Evolutionary conservation across 35 echinoderm and acorn worm species (phyloP), one percentile per base, ranked within the genome.

Genomic region (Ptychodera flava): DNA sequence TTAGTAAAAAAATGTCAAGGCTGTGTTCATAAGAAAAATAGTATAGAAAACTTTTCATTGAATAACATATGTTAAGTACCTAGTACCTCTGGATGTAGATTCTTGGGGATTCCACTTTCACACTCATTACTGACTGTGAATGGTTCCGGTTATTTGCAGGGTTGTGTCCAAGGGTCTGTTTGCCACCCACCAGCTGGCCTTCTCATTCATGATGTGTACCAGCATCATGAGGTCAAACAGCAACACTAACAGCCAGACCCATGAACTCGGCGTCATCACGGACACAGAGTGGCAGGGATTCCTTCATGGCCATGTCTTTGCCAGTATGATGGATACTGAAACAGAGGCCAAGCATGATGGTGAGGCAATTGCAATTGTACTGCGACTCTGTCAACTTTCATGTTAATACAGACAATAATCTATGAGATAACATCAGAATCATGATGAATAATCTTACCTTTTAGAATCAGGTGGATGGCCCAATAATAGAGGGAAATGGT

Each of bases 131-230:
- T n/a, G n/a, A n/a, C n/a, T n/a, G n/a, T n/a, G n/a, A n/a, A n/a
- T n/a, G n/a, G n/a, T n/a, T n/a, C n/a, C n/a, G n/a, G n/a, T n/a
- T n/a, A n/a, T n/a, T n/a, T 81, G 1, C 85, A 99, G 96, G 38
- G 96, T 99, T 85, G 89, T 94, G 10, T 99, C 96, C 34, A 94
- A 92, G 85, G 96, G 92, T 28, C 75, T 99, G 30, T 99, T 99
- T 91, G 91, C 89, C 76, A 82, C 94, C 78, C 96, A 99, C 34
- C 96, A 99, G 79, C 83, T 99, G 16, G 96, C 91, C 1, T 92
- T 99, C 77, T 99, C 96, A 30, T 99, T 99, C 90, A 90, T 99
- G 93, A 64, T 99, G 87, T 99, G 96, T 84, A 94, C 84, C 85
- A 99, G 96, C 78, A 99, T 99, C 77, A 99, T 94, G 91, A 88